A percentile compares a stretch with the other conserved stretches of the same genome.
Conservation (phyloP, 2,797 vertebrate genomes). For the Silurus aristotelis region DNA sequence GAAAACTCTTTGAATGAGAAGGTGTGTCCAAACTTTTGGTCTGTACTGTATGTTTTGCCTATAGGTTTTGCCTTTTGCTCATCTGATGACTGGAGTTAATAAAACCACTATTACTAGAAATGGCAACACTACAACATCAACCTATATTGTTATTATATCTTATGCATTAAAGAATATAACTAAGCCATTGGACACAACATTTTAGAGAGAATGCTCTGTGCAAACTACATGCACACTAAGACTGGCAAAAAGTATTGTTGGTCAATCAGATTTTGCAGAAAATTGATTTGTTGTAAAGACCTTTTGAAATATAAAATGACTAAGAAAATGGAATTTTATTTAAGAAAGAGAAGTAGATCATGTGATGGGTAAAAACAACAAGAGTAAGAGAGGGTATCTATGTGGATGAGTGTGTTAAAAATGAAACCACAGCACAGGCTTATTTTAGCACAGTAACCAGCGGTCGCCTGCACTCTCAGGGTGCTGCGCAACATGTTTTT, state of each 20-base stretch:
- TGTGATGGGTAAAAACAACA: not conserved
- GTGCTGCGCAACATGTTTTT: constrained; percentile 42
- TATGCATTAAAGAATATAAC: constrained; percentile 15
- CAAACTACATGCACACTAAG: not conserved
- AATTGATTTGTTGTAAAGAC: not conserved
- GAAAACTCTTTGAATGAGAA: too few relatives aligned
- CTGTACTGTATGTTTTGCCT: too few relatives aligned
- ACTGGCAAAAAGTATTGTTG: not conserved
- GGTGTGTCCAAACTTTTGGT: too few relatives aligned
- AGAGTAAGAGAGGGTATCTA: not conserved
- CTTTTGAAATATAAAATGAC: not conserved
- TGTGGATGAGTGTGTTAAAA: constrained; percentile 11
- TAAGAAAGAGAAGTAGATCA: constrained; percentile 27
- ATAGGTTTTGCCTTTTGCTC: not conserved
- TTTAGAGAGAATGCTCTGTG: not conserved
- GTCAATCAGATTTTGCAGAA: not conserved
- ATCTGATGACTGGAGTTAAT: not conserved
- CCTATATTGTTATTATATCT: not conserved
- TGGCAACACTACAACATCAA: not conserved
- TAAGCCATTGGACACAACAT: constrained; percentile 21
- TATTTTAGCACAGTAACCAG: constrained; percentile 32
- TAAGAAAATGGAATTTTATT: constrained; percentile 4
- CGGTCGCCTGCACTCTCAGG: constrained; percentile 20
- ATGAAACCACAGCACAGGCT: constrained; percentile 17
- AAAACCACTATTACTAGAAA: not conserved